Conservation (phyloP, 2,797 vertebrate genomes). For the Melanotaenia parkinsoni region DNA sequence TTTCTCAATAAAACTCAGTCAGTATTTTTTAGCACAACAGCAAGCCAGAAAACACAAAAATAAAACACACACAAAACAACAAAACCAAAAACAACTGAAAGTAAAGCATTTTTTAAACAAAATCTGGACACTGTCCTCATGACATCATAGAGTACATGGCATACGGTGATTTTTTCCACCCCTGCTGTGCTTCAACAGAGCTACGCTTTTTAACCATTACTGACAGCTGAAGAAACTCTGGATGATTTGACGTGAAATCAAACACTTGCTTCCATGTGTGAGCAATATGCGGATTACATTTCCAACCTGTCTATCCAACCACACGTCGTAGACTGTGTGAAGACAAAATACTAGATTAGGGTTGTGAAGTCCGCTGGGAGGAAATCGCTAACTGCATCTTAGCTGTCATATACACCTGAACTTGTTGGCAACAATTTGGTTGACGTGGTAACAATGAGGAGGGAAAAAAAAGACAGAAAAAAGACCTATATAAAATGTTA, state of each 20-base stretch:
- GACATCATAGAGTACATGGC: constrained; percentile 8
- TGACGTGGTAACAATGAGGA: background rate
- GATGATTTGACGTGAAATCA: constrained; percentile 25
- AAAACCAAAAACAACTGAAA: background rate
- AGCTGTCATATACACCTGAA: constrained; percentile 56
- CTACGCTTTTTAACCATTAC: constrained; percentile 27
- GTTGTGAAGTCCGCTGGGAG: constrained; percentile 32
- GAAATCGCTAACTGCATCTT: constrained; percentile 53
- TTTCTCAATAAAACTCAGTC: constrained; percentile 26
- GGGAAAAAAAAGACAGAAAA: background rate
- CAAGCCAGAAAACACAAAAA: constrained; percentile 20
- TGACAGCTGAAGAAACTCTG: constrained; percentile 32
- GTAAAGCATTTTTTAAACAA: constrained; percentile 1
- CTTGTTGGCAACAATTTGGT: constrained; percentile 24
- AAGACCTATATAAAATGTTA: background rate
- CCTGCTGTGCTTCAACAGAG: constrained; percentile 17
- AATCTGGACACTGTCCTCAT: background rate
- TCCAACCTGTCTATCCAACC: constrained; percentile 30
- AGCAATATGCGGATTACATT: constrained; percentile 22
- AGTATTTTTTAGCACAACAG: constrained; percentile 36
- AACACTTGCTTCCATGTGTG: constrained; percentile 33
- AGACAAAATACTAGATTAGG: constrained; percentile 28
- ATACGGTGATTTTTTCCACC: constrained; percentile 21
- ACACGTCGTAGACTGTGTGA: constrained; percentile 15
- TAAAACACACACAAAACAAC: background rate